These are phyloP conservation scores for Trachelus troglodyta DNA, from an alignment of 2,888 invertebrate species.

Conservation along the genomic window DNA sequence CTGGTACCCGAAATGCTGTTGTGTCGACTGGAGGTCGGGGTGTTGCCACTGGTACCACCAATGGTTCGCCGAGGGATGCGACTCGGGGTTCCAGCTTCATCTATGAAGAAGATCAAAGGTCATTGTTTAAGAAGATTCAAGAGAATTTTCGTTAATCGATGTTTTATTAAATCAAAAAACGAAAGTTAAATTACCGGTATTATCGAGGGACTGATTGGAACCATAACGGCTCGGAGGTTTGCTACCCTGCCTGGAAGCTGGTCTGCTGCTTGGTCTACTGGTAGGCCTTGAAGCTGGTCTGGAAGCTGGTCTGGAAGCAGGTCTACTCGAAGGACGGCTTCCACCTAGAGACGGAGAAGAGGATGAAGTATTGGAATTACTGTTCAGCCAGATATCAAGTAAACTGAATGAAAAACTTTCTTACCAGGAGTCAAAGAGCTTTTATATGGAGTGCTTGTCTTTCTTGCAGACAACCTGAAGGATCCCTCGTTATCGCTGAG, in stretches of 20 bases:
- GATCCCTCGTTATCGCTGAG: slow-evolving; percentile 88
- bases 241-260: slow-evolving; percentile 86
- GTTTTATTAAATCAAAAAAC: neutral
- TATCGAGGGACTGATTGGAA: slow-evolving; percentile 90
- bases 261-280: slow-evolving; percentile 85
- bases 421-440: slow-evolving; percentile 79
- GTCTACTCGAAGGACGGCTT: slow-evolving; percentile 69
- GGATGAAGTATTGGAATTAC: neutral
- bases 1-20: slow-evolving; percentile 73
- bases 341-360: slow-evolving; percentile 68
- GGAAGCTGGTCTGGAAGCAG: slow-evolving; percentile 82
- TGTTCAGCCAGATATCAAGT: neutral
- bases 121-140: neutral
- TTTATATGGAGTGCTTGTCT: slow-evolving; percentile 74
- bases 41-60: slow-evolving; percentile 71
- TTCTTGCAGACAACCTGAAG: slow-evolving; percentile 76
- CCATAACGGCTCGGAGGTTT: slow-evolving; percentile 95
- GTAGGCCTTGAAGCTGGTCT: slow-evolving; percentile 68
- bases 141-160: neutral
- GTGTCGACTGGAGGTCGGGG: slow-evolving; percentile 70
- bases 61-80: slow-evolving; percentile 82
- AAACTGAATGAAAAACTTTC: slow-evolving; percentile 7
- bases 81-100: slow-evolving; percentile 80
- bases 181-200: slow-evolving; percentile 74
- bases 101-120: slow-evolving; percentile 61